A percentile compares a stretch with the other conserved stretches of the same genome.
phyloP scores from a whole-genome alignment of 1,140 invertebrate species.

The Battus philenor region DNA sequence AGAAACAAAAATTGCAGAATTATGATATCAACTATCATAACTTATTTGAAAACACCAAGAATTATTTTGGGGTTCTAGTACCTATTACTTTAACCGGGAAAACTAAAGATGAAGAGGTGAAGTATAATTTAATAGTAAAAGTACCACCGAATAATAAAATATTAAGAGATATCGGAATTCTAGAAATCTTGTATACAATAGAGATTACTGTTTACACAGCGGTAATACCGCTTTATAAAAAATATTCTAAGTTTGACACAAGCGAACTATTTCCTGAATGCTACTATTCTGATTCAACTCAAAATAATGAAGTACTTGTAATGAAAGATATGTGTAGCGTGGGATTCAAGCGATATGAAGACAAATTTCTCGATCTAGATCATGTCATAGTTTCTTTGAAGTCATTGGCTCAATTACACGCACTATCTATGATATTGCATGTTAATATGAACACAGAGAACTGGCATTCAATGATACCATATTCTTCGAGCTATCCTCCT shows the following conservation, averaged over 20 bases:
- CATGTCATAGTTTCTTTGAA: slow-evolving; percentile 5
- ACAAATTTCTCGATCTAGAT: slow-evolving; percentile 3
- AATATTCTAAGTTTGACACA: not conserved
- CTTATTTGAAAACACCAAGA: slow-evolving; percentile 5
- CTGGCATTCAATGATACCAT: not conserved
- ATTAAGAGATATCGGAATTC: slow-evolving; percentile 2
- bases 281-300: slow-evolving; percentile 8
- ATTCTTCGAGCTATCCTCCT: not conserved
- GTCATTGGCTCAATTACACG: slow-evolving; percentile 6
- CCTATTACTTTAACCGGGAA: not conserved
- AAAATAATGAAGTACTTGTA: slow-evolving; percentile 3
- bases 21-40: not conserved
- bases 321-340: slow-evolving; percentile 7
- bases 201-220: slow-evolving; percentile 5
- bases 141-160: slow-evolving; percentile 1
- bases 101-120: not conserved
- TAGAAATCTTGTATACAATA: not conserved
- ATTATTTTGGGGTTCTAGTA: slow-evolving; percentile 5
- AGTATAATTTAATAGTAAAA: not conserved
- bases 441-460: not conserved
- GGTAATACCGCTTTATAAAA: slow-evolving; percentile 4
- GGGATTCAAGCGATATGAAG: not conserved
- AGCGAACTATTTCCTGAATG: slow-evolving; percentile 8
- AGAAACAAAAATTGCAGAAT: slow-evolving; percentile 1
- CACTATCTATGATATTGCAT: slow-evolving; percentile 9